Conservation (phyloP, 2,113 vertebrate species). For the Suncus etruscus region DNA sequence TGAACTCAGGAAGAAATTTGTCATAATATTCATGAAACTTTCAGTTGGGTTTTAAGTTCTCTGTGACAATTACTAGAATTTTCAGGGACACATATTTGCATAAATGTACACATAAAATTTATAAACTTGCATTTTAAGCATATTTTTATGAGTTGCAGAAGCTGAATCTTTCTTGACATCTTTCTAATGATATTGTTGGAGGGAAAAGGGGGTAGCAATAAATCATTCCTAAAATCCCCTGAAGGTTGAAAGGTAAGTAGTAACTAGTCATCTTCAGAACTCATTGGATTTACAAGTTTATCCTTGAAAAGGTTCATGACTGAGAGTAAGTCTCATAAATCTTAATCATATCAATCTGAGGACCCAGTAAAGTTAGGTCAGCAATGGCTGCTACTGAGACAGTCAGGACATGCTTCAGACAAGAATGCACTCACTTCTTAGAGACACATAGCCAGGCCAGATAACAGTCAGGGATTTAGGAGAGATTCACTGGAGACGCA, state of each 20-base stretch:
- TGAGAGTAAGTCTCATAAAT: constrained; percentile 78
- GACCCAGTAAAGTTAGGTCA: constrained; percentile 77
- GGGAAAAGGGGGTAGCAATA: constrained; percentile 60
- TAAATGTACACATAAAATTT: constrained; percentile 25
- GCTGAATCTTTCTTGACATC: constrained; percentile 55
- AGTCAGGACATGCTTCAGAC: constrained; percentile 79
- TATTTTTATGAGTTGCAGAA: constrained; percentile 32
- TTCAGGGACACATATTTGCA: neutral
- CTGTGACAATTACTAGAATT: neutral
- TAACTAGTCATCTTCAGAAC: constrained; percentile 77
- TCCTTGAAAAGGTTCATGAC: constrained; percentile 76
- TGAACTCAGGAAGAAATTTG: neutral
- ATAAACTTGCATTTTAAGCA: constrained; percentile 25
- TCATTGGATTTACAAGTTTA: constrained; percentile 80
- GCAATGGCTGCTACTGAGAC: constrained; percentile 75
- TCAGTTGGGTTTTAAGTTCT: neutral
- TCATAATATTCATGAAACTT: constrained; percentile 1
- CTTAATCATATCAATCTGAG: constrained; percentile 83
- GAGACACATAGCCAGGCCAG: constrained; percentile 71
- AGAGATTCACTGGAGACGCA: constrained; percentile 78
- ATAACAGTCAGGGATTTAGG: constrained; percentile 81
- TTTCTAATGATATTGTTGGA: constrained; percentile 67
- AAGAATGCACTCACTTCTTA: constrained; percentile 80
- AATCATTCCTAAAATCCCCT: constrained; percentile 71
- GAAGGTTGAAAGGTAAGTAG: constrained; percentile 79